A percentile compares a stretch with the other conserved stretches of the same genome.
These are phyloP conservation scores for Sphaeridia pumilis DNA, from an alignment of 2,888 invertebrate genomes.

Conservation along the genomic window DNA sequence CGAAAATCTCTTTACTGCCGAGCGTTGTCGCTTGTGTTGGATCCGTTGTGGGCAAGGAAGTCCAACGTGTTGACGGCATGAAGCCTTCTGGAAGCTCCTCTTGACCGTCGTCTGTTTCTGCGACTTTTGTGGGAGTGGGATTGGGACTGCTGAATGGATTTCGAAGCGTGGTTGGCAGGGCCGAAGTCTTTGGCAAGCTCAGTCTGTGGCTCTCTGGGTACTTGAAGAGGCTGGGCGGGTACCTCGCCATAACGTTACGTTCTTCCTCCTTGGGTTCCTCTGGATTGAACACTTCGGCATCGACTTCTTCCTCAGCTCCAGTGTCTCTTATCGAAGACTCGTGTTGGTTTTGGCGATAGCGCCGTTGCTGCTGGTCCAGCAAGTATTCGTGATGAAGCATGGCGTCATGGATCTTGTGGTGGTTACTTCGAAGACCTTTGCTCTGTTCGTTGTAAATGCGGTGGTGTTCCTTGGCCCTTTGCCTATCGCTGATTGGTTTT, in stretches of 20 bases:
- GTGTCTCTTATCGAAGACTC: no score
- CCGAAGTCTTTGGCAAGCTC: not conserved
- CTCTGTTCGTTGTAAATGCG: not conserved
- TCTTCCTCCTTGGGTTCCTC: not conserved
- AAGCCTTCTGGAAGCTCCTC: slow-evolving; percentile 11
- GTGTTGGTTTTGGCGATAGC: not conserved
- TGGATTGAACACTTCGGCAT: not conserved
- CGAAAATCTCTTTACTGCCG: not conserved
- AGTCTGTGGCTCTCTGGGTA: slow-evolving; percentile 4
- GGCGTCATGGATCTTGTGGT: not conserved
- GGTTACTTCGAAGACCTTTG: not conserved
- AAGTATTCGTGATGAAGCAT: not conserved
- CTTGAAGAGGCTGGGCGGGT: slow-evolving; percentile 2
- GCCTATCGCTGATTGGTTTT: not conserved
- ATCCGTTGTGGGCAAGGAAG: not conserved
- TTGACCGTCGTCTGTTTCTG: not conserved
- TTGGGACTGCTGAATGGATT: slow-evolving; percentile 3
- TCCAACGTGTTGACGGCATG: slow-evolving; percentile 12
- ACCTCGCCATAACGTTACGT: not conserved
- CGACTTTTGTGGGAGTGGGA: no score
- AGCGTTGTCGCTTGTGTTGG: no score
- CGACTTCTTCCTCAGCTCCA: no score
- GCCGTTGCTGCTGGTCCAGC: not conserved
- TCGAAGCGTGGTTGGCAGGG: not conserved
- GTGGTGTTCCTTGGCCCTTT: not conserved